phyloP scores from a whole-genome alignment of 2,113 vertebrate species.

The Gymnocephalus cernua region DNA sequence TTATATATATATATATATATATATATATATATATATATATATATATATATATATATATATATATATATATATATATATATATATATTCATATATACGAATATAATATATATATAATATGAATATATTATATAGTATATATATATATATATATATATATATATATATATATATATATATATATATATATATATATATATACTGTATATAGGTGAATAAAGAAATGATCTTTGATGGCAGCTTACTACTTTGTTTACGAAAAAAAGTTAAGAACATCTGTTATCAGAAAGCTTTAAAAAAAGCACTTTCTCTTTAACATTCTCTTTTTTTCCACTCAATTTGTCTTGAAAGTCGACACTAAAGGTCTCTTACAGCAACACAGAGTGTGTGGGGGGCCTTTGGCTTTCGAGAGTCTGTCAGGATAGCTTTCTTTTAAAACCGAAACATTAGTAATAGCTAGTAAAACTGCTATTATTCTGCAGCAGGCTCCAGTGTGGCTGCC shows the following conservation, averaged over 20 bases:
- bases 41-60: too few species aligned
- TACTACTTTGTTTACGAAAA: constrained; percentile 11
- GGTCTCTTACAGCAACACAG: constrained; percentile 19
- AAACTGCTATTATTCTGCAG: constrained; percentile 47
- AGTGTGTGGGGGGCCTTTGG: constrained; percentile 13
- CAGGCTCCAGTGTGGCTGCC: constrained; percentile 33
- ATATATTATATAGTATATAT: too few species aligned
- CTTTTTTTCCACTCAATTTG: constrained; percentile 14
- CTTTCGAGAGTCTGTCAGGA: constrained; percentile 34
- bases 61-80: too few species aligned
- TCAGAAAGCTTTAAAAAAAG: constrained; percentile 23
- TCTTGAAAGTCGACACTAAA: constrained; percentile 37
- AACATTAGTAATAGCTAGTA: constrained; percentile 50
- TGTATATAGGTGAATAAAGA: not conserved
- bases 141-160: too few species aligned
- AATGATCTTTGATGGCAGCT: not conserved
- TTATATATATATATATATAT: not conserved
- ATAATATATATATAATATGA: too few species aligned
- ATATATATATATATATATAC: too few species aligned
- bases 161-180: too few species aligned
- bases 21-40: too few species aligned
- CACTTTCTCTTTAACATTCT: constrained; percentile 7
- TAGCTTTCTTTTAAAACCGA: constrained; percentile 50
- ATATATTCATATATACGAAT: too few species aligned
- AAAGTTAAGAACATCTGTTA: not conserved